Conservation (phyloP, 2,797 vertebrate genomes). For the Xerus rutilus region DNA sequence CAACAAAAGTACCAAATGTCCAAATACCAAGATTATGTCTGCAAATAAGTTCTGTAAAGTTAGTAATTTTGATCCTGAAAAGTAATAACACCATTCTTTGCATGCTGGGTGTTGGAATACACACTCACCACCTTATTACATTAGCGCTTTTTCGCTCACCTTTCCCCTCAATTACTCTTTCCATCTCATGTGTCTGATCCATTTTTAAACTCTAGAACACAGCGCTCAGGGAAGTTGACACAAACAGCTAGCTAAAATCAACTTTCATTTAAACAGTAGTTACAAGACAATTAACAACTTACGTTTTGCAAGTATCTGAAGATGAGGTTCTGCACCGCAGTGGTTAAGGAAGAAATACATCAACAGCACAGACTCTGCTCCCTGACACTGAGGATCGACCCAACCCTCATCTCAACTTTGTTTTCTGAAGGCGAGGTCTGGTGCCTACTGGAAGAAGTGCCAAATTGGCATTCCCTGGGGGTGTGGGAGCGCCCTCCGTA, state of each 20-base stretch:
- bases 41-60: background rate
- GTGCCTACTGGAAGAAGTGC: background rate
- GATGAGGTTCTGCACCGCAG: conserved; percentile 94
- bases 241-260: background rate
- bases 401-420: background rate
- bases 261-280: background rate
- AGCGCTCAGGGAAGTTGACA: background rate
- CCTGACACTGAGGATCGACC: fast-evolving
- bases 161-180: background rate
- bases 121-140: background rate
- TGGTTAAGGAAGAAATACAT: conserved; percentile 88
- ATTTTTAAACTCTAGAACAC: background rate
- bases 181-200: background rate
- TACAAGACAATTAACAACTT: background rate
- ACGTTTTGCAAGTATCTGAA: conserved; percentile 99
- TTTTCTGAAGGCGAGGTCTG: background rate
- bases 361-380: background rate
- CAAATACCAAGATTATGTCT: background rate
- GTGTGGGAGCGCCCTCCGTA: no score
- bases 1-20: background rate
- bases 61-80: background rate
- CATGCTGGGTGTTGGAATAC: background rate
- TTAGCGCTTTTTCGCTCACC: background rate
- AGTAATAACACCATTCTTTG: background rate
- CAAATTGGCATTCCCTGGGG: fast-evolving